phyloP scores from a whole-genome alignment of 2,797 vertebrate genomes.

The Centroberyx gerrardi region DNA sequence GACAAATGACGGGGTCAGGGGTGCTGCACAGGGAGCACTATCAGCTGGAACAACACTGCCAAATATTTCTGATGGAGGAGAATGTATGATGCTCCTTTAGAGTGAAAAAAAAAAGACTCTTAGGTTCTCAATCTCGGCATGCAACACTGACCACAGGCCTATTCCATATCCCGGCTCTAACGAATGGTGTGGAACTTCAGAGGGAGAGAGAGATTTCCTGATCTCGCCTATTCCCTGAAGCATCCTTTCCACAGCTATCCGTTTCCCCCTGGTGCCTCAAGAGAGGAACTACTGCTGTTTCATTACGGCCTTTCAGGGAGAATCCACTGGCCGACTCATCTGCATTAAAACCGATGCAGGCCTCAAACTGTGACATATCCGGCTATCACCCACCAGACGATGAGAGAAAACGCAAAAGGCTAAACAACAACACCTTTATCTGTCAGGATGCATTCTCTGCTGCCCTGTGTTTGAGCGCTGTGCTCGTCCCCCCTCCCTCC shows the following conservation, averaged over 20 bases:
- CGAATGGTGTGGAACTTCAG: slow-evolving; percentile 56
- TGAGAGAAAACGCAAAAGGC: slow-evolving; percentile 45
- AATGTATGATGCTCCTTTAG: slow-evolving; percentile 47
- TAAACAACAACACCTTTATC: slow-evolving; percentile 71
- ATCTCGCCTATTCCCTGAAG: slow-evolving; percentile 74
- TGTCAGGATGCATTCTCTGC: slow-evolving; percentile 66
- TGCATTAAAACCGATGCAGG: slow-evolving; percentile 50
- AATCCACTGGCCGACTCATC: slow-evolving; percentile 50
- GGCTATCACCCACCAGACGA: slow-evolving; percentile 36
- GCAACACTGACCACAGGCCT: slow-evolving; percentile 45
- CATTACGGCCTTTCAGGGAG: slow-evolving; percentile 45
- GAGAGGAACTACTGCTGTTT: slow-evolving; percentile 82
- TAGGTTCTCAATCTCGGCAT: slow-evolving; percentile 30
- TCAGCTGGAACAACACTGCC: slow-evolving; percentile 57
- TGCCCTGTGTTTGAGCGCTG: slow-evolving; percentile 39
- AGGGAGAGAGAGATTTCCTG: slow-evolving; percentile 52
- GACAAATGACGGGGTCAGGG: slow-evolving; percentile 78
- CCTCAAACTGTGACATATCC: slow-evolving; percentile 71
- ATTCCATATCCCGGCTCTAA: slow-evolving; percentile 42
- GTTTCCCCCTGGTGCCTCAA: slow-evolving; percentile 88
- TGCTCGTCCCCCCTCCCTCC: slow-evolving; percentile 46
- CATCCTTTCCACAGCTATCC: slow-evolving; percentile 84
- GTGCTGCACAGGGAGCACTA: slow-evolving; percentile 64
- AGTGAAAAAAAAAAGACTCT: slow-evolving; percentile 28
- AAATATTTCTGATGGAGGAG: slow-evolving; percentile 60